Conservation (phyloP, 2,888 invertebrate genomes). For the Leptopilina drosophilae region DNA sequence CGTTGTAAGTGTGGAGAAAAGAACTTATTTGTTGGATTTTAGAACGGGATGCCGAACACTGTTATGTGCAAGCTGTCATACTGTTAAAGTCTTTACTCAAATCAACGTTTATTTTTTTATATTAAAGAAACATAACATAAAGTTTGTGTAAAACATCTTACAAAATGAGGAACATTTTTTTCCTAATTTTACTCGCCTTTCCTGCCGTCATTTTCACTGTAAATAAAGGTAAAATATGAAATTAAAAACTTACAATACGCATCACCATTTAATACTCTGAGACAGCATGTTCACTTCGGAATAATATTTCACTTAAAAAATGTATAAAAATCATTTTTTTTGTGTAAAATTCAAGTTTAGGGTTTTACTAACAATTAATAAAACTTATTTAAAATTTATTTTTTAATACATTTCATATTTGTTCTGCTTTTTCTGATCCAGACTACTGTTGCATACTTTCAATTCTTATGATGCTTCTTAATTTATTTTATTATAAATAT, state of each 20-base stretch:
- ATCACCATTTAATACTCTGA: not conserved
- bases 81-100: not conserved
- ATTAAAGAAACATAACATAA: not conserved
- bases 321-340: not conserved
- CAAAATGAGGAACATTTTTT: slow-evolving; percentile 84
- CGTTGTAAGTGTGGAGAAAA: slow-evolving; percentile 36
- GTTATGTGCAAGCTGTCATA: not conserved
- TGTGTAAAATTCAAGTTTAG: not conserved
- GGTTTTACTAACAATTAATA: not conserved
- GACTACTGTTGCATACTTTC: too few relatives aligned
- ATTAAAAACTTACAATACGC: slow-evolving; percentile 54
- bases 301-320: slow-evolving; percentile 22
- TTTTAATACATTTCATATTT: too few relatives aligned
- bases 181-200: slow-evolving; percentile 83
- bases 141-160: slow-evolving; percentile 14
- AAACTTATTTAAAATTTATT: slow-evolving; percentile 24
- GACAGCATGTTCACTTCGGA: slow-evolving; percentile 24
- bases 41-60: slow-evolving; percentile 20
- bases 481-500: too few relatives aligned
- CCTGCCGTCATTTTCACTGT: slow-evolving; percentile 86
- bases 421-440: too few relatives aligned
- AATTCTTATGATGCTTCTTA: too few relatives aligned
- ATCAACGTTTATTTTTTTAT: not conserved
- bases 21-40: slow-evolving; percentile 10
- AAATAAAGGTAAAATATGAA: slow-evolving; percentile 82